These are phyloP conservation scores for Adelognathus sp. DNA, from an alignment of 2,888 invertebrate genomes.

Conservation along the genomic window DNA sequence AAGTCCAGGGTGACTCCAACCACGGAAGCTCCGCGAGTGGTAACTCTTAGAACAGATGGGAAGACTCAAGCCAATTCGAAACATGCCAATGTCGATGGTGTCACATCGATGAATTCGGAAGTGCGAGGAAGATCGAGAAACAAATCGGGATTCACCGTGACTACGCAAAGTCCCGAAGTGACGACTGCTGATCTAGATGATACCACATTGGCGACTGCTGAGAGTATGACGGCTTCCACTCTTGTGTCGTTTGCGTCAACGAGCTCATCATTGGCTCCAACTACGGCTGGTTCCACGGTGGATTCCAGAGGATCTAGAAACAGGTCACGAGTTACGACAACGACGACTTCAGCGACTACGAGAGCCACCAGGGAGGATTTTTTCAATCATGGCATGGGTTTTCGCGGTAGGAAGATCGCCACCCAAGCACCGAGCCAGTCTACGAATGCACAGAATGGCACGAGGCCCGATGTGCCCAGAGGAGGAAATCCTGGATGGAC, in stretches of 20 bases:
- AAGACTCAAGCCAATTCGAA: too few species aligned
- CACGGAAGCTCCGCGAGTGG: not conserved
- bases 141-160: conserved; percentile 6
- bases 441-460: conserved; percentile 20
- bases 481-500: conserved; percentile 75
- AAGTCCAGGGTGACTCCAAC: conserved; percentile 8
- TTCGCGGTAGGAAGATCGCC: conserved; percentile 71
- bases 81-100: too few species aligned
- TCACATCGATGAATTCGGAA: conserved; percentile 54
- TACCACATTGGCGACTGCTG: not conserved
- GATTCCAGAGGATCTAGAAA: conserved; percentile 29
- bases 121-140: conserved; percentile 45
- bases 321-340: conserved; percentile 37
- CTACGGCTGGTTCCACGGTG: conserved; percentile 34
- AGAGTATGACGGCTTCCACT: conserved; percentile 29
- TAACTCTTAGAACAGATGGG: not conserved
- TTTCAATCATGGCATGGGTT: conserved; percentile 75
- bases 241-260: conserved; percentile 42
- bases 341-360: conserved; percentile 10
- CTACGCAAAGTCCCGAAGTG: not conserved
- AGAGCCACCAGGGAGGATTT: conserved; percentile 71
- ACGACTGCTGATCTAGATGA: not conserved
- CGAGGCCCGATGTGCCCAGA: conserved; percentile 10
- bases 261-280: conserved; percentile 21
- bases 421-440: conserved; percentile 40